Percentiles rank a stretch among this genome's conserved stretches.
Evolutionary conservation across 2,797 vertebrate genomes (phyloP).

Genomic region (Mormyrops attenuatus): DNA sequence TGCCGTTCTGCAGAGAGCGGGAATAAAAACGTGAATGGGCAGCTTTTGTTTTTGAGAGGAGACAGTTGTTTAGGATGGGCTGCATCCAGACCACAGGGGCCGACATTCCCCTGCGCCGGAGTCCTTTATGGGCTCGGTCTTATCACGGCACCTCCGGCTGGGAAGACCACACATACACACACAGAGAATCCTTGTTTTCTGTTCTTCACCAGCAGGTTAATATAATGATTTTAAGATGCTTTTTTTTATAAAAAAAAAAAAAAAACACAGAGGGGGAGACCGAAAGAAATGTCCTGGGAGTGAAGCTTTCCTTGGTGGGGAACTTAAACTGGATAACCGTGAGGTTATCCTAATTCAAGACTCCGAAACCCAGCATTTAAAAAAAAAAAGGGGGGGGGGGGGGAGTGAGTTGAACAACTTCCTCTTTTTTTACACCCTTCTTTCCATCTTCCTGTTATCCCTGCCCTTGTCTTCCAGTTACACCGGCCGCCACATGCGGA

Average conservation of each 20-base stretch:
- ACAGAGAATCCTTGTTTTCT: neutral
- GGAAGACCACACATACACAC: conserved; percentile 5
- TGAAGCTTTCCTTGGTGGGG: neutral
- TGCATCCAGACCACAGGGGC: conserved; percentile 42
- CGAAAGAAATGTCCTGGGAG: neutral
- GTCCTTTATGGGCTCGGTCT: neutral
- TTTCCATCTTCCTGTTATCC: neutral
- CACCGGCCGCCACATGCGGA: conserved; percentile 76
- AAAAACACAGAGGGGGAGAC: neutral
- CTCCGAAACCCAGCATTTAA: neutral
- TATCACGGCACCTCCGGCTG: neutral
- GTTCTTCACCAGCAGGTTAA: neutral
- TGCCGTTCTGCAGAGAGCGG: conserved; percentile 25
- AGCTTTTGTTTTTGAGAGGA: conserved; percentile 32
- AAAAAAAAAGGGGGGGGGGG: neutral
- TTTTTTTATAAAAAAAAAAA: neutral
- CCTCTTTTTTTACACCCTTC: conserved; percentile 18
- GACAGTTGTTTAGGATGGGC: conserved; percentile 41
- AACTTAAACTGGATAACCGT: neutral
- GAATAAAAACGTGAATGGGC: conserved; percentile 23
- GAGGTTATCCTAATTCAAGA: neutral
- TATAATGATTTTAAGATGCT: neutral
- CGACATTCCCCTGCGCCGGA: conserved; percentile 30
- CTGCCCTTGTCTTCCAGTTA: conserved; percentile 73
- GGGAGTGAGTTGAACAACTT: neutral